phyloP scores from a whole-genome alignment of 2,113 vertebrate genomes.

The Sander lucioperca region DNA sequence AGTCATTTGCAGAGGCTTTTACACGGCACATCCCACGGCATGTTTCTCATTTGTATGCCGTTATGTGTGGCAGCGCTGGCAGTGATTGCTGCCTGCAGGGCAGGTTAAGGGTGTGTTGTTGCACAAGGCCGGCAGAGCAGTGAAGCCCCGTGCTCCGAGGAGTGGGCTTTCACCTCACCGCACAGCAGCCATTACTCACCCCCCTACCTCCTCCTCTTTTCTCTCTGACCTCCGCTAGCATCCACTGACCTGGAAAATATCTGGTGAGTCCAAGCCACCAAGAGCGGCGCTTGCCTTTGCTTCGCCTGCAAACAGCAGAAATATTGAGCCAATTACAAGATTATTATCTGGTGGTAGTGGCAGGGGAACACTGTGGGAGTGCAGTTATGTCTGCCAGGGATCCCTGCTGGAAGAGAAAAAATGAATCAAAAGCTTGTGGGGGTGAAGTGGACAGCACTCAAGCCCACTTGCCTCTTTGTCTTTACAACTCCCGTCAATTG shows the following conservation, averaged over 20 bases:
- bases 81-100: slow-evolving; percentile 13
- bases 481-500: slow-evolving; percentile 60
- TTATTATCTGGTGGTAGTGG: slow-evolving; percentile 80
- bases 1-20: background rate
- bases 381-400: slow-evolving; percentile 76
- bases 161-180: slow-evolving; percentile 53
- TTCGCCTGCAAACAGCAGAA: slow-evolving; percentile 74
- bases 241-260: slow-evolving; percentile 83
- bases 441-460: slow-evolving; percentile 59
- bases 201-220: slow-evolving; percentile 26
- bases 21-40: slow-evolving; percentile 1
- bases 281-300: slow-evolving; percentile 52
- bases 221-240: slow-evolving; percentile 73
- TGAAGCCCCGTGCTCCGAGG: slow-evolving; percentile 51
- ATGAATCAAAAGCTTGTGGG: slow-evolving; percentile 75
- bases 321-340: slow-evolving; percentile 87
- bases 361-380: slow-evolving; percentile 69
- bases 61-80: background rate
- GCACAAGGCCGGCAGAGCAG: slow-evolving; percentile 55
- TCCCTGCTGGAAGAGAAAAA: slow-evolving; percentile 63
- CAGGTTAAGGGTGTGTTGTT: slow-evolving; percentile 54
- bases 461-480: slow-evolving; percentile 64
- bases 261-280: slow-evolving; percentile 62
- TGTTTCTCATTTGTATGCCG: slow-evolving; percentile 13
- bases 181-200: slow-evolving; percentile 69